Evolutionary conservation across 2,888 invertebrate genomes (phyloP), one percentile per base, ranked within the genome.

Genomic region (Trachelus troglodyta): DNA sequence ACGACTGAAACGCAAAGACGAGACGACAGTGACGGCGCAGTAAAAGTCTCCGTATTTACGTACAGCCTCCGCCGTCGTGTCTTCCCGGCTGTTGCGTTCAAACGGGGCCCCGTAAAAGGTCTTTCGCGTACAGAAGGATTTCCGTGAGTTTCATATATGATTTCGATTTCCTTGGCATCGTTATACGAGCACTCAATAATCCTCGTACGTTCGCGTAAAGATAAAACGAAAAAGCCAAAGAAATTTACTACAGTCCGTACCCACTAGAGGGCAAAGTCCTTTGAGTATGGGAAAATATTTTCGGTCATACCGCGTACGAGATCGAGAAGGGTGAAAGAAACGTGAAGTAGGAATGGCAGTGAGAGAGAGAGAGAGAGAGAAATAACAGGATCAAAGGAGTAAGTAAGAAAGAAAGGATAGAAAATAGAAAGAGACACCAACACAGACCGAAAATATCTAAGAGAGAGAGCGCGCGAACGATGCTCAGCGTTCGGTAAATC

Each of bases 401-500:
- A 11, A 35, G 35, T 34, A 23, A 34, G 33, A 34, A 74, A 1
- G 35, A 74, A 35, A 74, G 30, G 35, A 69, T 35, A 30, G 34
- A 56, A 56, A 56, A 23, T 56, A 23, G 15, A 56, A 23, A 56
- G 56, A 56, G 56, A 56, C 1, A 23, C 2, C 9, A 0, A 23
- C 2, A 9, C 9, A 9, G 23, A 1, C 9, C 23, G 23, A 6
- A n/a, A 33, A 31, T 71, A 34, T 35, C 35, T 12, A 35, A 35
- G 35, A 30, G 75, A 68, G 76, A 76, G 81, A 75, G 79, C 69
- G 75, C 74, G 74, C 69, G 56, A 71, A 75, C 79, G 75, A 69
- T 34, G 79, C 76, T 74, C 79, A 79, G 75, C 79, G 81, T 86
- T 86, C 88, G 86, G 88, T 87, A 88, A 88, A 89, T 89, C 89